Percentiles rank a stretch among this genome's conserved stretches.
Evolutionary conservation across 1,140 invertebrate genomes (phyloP).

Genomic region (Hesperophylax magnus): DNA sequence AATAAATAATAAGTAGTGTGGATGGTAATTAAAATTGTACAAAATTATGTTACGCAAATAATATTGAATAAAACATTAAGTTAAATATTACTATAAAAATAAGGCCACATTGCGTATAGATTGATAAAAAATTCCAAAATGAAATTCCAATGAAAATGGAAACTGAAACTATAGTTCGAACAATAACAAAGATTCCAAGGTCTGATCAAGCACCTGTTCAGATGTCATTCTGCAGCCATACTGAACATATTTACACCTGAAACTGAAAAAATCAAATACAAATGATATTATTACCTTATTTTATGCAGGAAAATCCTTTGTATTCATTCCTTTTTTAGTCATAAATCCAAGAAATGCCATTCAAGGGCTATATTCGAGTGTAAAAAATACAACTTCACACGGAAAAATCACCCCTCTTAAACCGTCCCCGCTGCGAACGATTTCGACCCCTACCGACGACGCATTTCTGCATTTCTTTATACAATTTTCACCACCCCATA

Average conservation of each 20-base stretch:
- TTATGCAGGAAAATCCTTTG: neutral
- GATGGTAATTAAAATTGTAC: too few species aligned
- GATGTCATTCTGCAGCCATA: neutral
- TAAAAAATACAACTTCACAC: slow-evolving; percentile 13
- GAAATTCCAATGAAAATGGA: too few species aligned
- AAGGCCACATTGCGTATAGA: too few species aligned
- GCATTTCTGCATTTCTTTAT: slow-evolving; percentile 34
- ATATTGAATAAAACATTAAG: too few species aligned
- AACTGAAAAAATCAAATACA: too few species aligned
- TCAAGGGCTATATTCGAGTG: neutral
- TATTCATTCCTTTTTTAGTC: neutral
- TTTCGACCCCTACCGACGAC: slow-evolving; percentile 9
- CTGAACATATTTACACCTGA: too few species aligned
- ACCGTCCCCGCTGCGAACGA: slow-evolving; percentile 28
- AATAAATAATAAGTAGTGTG: too few species aligned
- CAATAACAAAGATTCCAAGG: too few species aligned
- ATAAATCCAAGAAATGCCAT: neutral
- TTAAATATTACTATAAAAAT: too few species aligned
- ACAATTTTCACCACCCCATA: slow-evolving; percentile 28
- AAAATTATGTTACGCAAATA: too few species aligned
- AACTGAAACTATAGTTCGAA: too few species aligned
- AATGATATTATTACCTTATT: neutral
- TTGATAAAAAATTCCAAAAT: too few species aligned
- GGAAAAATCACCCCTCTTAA: slow-evolving; percentile 30
- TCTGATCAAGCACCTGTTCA: neutral